Base-by-base conservation (phyloP, 2,888 invertebrate species). In the Temnothorax rugatulus region DNA sequence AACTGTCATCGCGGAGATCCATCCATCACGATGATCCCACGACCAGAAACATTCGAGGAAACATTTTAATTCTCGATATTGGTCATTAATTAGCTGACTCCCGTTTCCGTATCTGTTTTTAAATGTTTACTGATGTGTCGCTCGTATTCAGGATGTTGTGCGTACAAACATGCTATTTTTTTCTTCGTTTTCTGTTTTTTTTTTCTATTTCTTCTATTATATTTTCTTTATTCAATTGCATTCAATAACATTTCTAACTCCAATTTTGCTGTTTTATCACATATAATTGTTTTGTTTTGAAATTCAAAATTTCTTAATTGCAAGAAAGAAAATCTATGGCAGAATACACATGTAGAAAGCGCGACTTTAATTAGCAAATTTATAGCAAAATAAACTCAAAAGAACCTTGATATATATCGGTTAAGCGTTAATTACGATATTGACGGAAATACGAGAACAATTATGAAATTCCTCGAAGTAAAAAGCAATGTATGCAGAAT, bases 1-100 rank as follows among this genome's bases (percentile, higher is more conserved):
- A 68, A 69, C 50, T 75, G 74, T 71, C 77, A 50, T 81, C 50
- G 74, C 61, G 57, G 34, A 66, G 63, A 59, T 69, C 38, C 5
- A 84, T 66, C 38, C 74, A 66, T 29, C 69, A 7, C 9, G 38
- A 68, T 25, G 25, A 63, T 73, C 25, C 38, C 52, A 63, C 13
- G 69, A 54, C 11, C 34, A 29, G n/a, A 8, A 2, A 34, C 34
- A 34, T 34, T 13, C 18, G 4, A 71, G 13, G n/a, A 38, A n/a
- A 52, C n/a, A 34, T 11, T 57, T 69, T 21, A 44, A 54, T 44
- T 44, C 5, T 69, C 15, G n/a, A 68, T 64, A 44, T 68, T 57
- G 57, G 5, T 15, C 44, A 15, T 25, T 34, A 57, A 79, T 71
- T 69, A 15, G 15, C 15, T 29, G 21, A 1, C 8, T 34, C 15